phyloP scores from a whole-genome alignment of 1,140 invertebrate species.

The Brachionus paranguensis region DNA sequence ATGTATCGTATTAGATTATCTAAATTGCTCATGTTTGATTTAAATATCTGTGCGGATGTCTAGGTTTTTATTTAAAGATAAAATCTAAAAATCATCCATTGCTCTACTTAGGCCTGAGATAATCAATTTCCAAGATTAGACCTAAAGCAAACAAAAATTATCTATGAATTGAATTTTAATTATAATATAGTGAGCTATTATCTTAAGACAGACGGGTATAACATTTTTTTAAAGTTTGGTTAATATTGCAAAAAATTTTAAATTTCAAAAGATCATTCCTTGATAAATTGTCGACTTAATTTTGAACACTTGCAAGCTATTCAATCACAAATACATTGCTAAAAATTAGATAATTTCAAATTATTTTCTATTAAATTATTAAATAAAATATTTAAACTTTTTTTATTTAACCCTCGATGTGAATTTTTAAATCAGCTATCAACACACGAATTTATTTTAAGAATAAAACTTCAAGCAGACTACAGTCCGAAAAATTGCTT shows the following conservation, averaged over 20 bases:
- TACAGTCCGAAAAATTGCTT: not conserved
- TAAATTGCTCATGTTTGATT: not conserved
- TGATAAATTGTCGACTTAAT: not conserved
- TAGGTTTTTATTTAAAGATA: not conserved
- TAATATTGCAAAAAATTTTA: not conserved
- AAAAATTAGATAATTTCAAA: not conserved
- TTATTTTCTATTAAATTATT: not conserved
- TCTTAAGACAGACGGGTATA: not conserved
- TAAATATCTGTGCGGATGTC: not conserved
- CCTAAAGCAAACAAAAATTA: not conserved
- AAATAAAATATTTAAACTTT: not conserved
- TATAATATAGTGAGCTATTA: not conserved
- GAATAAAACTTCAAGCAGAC: not conserved
- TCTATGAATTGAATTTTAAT: not conserved
- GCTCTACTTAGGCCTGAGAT: not conserved
- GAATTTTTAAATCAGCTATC: not conserved
- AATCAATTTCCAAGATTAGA: not conserved
- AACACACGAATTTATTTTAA: not conserved
- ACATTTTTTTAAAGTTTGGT: conserved; percentile 8
- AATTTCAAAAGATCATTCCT: not conserved
- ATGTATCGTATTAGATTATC: conserved; percentile 25
- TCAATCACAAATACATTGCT: not conserved
- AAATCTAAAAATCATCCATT: not conserved
- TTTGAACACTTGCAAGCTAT: not conserved
- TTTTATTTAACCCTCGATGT: not conserved